Conservation (phyloP, 2,113 vertebrate genomes). For the Misgurnus anguillicaudatus region DNA sequence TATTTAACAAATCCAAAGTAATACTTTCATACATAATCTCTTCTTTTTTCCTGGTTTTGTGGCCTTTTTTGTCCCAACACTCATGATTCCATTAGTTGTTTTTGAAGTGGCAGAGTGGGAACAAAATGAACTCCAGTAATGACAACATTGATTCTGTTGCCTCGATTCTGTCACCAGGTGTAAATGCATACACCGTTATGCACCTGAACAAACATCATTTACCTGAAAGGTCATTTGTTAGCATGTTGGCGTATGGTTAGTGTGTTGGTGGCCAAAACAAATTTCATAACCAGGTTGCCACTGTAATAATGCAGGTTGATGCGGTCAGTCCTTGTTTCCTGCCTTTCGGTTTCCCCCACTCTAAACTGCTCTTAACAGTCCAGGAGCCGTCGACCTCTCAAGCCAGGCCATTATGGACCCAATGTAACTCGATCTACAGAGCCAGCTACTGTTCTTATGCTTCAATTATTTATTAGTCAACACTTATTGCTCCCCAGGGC, state of each 20-base stretch:
- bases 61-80: too few species aligned
- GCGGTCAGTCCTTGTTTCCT: constrained; percentile 47
- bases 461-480: constrained; percentile 90
- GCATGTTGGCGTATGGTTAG: background rate
- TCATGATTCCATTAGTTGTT: constrained; percentile 13
- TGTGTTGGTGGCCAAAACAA: constrained; percentile 26
- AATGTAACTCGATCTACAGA: constrained; percentile 75
- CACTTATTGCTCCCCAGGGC: constrained; percentile 78
- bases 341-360: constrained; percentile 34
- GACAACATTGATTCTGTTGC: background rate
- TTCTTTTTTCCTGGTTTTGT: too few species aligned
- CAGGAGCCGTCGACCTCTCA: constrained; percentile 65
- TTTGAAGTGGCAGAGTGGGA: background rate
- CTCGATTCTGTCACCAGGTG: constrained; percentile 18
- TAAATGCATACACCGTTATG: constrained; percentile 2
- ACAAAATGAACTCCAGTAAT: background rate
- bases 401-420: constrained; percentile 66
- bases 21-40: too few species aligned
- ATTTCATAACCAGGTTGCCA: constrained; percentile 10
- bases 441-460: constrained; percentile 80
- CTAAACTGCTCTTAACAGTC: constrained; percentile 63
- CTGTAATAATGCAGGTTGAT: constrained; percentile 26
- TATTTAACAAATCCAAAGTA: too few species aligned
- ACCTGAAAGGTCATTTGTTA: constrained; percentile 8
- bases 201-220: constrained; percentile 36